Evolutionary conservation across 2,113 vertebrate genomes (phyloP), one percentile per base, ranked within the genome.

Genomic region (Carassius carassius): DNA sequence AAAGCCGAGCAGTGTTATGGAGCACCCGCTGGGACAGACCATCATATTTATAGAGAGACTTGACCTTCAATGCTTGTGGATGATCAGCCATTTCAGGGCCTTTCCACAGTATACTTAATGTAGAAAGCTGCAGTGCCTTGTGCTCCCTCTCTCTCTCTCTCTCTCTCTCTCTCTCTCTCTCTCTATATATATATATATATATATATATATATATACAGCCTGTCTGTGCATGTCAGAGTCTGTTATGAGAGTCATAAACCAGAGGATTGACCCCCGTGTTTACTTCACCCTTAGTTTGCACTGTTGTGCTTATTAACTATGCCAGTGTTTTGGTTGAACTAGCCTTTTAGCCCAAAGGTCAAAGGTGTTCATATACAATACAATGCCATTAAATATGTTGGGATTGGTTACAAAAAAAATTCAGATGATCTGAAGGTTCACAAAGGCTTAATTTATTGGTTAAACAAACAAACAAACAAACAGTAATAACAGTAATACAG

Each of bases 1-100:
- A 86, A 86, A 86, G 84, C 84, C 87, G 54, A 58, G 84, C 37
- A 14, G 49, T 13, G 17, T 25, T 74, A 35, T n/a, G 63, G 73
- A 54, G 44, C 41, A 81, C 87, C 81, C 87, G n/a, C 63, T 88
- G 87, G 87, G 87, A 86, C 78, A 88, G 81, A 86, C 81, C 81
- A 81, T 88, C 83, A 81, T 88, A 86, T 88, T 88, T 86, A 84
- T 88, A 88, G 87, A 84, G 72, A 88, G 84, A 73, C 77, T 84
- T 84, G 72, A 88, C 87, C 87, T 88, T 88, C 82, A 86, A 25
- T 77, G 77, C 82, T 73, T 58, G 51, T 80, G 82, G 65, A 88
- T 32, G 80, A 88, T 88, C 80, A 79, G 60, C 80, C 67, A 67
- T 86, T 83, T 84, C 74, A 86, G 77, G 72, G 70, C 58, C 49